Base-by-base conservation (phyloP, 2,797 vertebrate genomes). In the Sylvilagus floridanus region DNA sequence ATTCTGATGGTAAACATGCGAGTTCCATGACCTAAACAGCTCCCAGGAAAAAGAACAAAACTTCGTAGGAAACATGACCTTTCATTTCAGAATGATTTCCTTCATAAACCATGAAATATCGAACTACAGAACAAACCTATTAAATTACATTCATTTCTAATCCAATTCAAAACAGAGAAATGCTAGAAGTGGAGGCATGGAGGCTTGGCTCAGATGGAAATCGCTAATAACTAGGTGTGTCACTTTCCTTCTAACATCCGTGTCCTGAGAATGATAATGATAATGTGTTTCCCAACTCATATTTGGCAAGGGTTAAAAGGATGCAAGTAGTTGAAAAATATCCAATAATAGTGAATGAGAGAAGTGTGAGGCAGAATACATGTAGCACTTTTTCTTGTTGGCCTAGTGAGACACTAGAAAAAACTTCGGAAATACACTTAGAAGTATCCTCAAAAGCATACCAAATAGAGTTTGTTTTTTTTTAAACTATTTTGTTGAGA, bases 191-290 rank as follows among this genome's bases (percentile, higher is more conserved):
- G 50, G 24, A 35, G 37, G 0, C 0, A 30, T 68, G 28, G 86
- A 71, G 37, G 24, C 8, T 26, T 66, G 83, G 37, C 79, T 83
- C 7, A 71, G 71, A 66, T 37, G 57, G 35, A 84, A 68, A 63
- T 32, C 77, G 42, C 73, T 32, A 11, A 47, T 22, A 52, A 93
- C 24, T 28, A n/a, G 30, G 32, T 82, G 77, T 93, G 52, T 78
- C 93, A 92, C 60, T 72, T 82, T 63, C 72, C 72, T 85, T 76
- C 60, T 83, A 81, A 90, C 86, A 92, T 91, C 88, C 75, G 75
- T 54, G 73, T 65, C 35, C 72, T 32, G 73, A 90, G 60, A 75
- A 66, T 79, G 28, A 92, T 32, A 84, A 84, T 47, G 13, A 72
- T 5, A 91, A 79, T 24, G 21, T 26, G 63, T 86, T 90, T 89